Base-by-base conservation (phyloP, 2,797 vertebrate species). In the Phoxinus dragarum region DNA sequence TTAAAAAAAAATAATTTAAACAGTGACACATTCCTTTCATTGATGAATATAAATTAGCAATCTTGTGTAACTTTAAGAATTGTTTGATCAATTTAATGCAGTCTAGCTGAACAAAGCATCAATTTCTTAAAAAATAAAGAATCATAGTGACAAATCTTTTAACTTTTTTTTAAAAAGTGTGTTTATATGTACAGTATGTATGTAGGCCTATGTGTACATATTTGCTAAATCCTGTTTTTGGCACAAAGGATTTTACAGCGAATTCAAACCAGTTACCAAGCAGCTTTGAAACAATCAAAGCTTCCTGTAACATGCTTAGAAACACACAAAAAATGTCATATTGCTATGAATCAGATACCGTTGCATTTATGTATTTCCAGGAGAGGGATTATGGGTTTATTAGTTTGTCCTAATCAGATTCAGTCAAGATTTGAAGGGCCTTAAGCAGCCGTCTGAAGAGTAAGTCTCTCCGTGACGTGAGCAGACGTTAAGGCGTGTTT, bases 391-490 rank as follows among this genome's bases (percentile, higher is more conserved):
- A 84, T 73, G 40, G 31, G 31, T 27, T 27, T 27, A 27, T 27
- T 27, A 27, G 86, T 84, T 75, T 68, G 61, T 64, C 73, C 36
- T 86, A 87, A 89, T 90, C 67, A 86, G 88, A 83, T 71, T 87
- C 80, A 87, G 82, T 56, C 64, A 75, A 88, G 73, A 87, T 86
- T 86, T 87, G 47, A 14, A 54, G 27, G 78, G 77, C 83, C 84
- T 84, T 87, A 54, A 54, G 77, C 68, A 74, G 49, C 11, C 19
- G 52, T 49, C 14, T 2, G 42, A 79, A 54, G 64, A 86, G 49
- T 81, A 61, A 78, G 34, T 73, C 76, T 84, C 80, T 80, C 56
- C 74, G 66, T 78, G 74, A 78, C 81, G 83, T 47, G 31, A 67
- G 80, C 71, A 80, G 74, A 86, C 56, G 49, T 81, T 86, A 38